These are phyloP conservation scores for Campoletis raptor DNA, from an alignment of 2,888 invertebrate genomes.

Conservation along the genomic window DNA sequence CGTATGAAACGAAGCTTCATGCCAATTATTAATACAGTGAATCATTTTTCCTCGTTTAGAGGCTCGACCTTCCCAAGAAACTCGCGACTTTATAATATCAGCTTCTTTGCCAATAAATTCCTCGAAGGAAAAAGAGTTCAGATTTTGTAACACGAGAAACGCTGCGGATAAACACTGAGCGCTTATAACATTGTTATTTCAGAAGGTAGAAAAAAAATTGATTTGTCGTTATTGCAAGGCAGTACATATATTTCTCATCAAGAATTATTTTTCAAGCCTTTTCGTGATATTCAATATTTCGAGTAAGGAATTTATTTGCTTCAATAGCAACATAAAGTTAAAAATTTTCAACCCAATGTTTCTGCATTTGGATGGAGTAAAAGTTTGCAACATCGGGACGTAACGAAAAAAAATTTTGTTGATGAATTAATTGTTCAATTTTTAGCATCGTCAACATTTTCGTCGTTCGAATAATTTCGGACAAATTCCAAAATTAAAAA, in stretches of 20 bases:
- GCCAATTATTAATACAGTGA: conserved; percentile 64
- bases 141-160: background rate
- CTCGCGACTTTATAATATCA: conserved; percentile 36
- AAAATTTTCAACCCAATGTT: no score
- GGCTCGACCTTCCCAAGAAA: conserved; percentile 47
- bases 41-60: conserved; percentile 39
- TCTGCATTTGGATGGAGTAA: no score
- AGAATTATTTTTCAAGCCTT: no score
- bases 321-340: no score
- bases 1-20: conserved; percentile 51
- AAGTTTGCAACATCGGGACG: background rate
- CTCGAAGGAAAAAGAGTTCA: background rate
- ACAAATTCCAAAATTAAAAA: no score
- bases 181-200: background rate
- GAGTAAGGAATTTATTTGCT: no score
- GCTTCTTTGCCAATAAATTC: conserved; percentile 47
- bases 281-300: no score
- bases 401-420: background rate
- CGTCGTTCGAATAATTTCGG: no score
- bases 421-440: no score
- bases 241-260: background rate
- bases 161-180: background rate
- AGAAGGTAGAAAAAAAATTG: background rate
- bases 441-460: no score
- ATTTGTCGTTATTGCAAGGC: background rate